Conservation (phyloP, 2,113 vertebrate species). For the Chionis minor region DNA sequence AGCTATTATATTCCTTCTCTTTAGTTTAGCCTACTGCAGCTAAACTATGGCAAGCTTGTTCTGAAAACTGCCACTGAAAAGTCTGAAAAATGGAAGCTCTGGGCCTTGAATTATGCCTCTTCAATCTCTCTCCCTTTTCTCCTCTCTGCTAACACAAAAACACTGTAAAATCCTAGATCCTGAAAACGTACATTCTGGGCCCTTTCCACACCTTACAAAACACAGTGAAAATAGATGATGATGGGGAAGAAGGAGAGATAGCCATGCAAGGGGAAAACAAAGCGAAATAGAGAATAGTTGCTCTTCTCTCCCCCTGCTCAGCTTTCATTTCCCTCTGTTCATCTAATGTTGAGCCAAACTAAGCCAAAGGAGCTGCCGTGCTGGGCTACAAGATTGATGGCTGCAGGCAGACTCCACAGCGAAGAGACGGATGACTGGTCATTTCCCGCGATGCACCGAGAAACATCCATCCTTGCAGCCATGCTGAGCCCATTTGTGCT, state of each 20-base stretch:
- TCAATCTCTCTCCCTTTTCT: not conserved
- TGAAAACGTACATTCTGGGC: not conserved
- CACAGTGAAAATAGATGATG: not conserved
- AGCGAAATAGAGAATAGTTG: conserved; percentile 17
- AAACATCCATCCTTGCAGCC: conserved; percentile 77
- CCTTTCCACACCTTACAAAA: not conserved
- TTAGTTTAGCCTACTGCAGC: not conserved
- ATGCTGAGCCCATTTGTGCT: conserved; percentile 67
- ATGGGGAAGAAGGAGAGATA: not conserved
- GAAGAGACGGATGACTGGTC: conserved; percentile 81
- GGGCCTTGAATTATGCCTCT: not conserved
- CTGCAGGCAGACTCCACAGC: conserved; percentile 75
- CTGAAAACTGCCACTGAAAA: not conserved
- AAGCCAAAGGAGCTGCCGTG: conserved; percentile 61
- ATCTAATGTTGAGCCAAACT: conserved; percentile 56
- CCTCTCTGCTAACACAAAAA: not conserved
- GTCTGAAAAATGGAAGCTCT: not conserved
- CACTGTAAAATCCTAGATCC: not conserved
- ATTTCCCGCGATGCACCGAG: conserved; percentile 77
- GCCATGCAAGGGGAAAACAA: not conserved
- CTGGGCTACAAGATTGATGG: conserved; percentile 77
- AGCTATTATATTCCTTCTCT: not conserved
- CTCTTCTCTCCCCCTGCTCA: not conserved
- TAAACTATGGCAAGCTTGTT: not conserved
- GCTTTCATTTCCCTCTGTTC: conserved; percentile 58